Conservation (phyloP, 2,797 vertebrate species). For the Enoplosus armatus region DNA sequence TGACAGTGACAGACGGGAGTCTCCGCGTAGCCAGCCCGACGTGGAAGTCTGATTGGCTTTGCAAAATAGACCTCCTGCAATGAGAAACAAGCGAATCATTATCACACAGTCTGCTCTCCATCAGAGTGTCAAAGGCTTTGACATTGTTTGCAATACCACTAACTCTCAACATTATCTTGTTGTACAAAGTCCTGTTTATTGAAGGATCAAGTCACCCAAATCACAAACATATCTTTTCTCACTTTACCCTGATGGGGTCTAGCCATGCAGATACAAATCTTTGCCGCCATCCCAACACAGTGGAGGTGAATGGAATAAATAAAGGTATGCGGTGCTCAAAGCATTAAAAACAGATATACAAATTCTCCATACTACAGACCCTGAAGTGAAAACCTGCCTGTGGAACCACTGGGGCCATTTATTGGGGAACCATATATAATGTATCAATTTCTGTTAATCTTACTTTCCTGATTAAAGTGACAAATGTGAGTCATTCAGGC, state of each 20-base stretch:
- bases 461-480: not conserved
- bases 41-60: conserved; percentile 2
- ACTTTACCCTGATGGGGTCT: not conserved
- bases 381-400: too few relatives aligned
- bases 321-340: not conserved
- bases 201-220: not conserved
- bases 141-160: not conserved
- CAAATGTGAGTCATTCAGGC: not conserved
- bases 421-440: not conserved
- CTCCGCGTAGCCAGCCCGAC: not conserved
- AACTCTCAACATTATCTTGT: not conserved
- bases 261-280: not conserved
- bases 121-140: not conserved
- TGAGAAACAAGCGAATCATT: conserved; percentile 17
- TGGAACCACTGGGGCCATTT: not conserved
- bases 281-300: too few relatives aligned
- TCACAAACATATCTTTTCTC: not conserved
- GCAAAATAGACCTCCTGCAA: conserved; percentile 10
- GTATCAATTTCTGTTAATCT: not conserved
- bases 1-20: conserved; percentile 25
- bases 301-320: not conserved
- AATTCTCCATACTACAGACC: too few relatives aligned
- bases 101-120: conserved; percentile 8
- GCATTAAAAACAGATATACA: too few relatives aligned
- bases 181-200: not conserved